Percentiles rank a stretch among this genome's conserved stretches.
Evolutionary conservation across 2,888 invertebrate species (phyloP).

Genomic region (Galerucella calmariensis): DNA sequence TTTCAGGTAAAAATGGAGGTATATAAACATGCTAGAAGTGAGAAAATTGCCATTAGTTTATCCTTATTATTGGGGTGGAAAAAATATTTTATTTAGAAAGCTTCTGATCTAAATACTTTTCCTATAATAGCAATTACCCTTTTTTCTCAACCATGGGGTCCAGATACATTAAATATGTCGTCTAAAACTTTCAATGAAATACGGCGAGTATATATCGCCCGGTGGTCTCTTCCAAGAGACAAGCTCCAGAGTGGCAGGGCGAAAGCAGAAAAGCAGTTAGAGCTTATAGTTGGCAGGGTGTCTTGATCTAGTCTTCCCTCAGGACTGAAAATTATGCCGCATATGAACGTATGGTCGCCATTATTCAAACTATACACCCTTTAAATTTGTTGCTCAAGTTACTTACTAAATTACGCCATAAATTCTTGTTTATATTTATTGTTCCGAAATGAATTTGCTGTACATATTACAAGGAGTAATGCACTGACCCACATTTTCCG

Average conservation of each 20-base stretch:
- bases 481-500: background rate
- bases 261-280: constrained; percentile 35
- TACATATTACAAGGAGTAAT: constrained; percentile 43
- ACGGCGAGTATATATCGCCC: background rate
- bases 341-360: constrained; percentile 54
- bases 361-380: constrained; percentile 55
- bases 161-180: background rate
- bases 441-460: constrained; percentile 50
- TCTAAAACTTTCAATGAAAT: background rate
- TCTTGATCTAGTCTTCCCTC: constrained; percentile 53
- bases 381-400: constrained; percentile 56
- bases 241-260: constrained; percentile 30
- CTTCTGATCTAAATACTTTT: too few species aligned
- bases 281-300: constrained; percentile 47
- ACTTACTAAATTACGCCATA: constrained; percentile 55
- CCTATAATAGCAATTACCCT: too few species aligned
- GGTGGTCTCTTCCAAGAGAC: constrained; percentile 3
- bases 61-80: too few species aligned
- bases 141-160: background rate
- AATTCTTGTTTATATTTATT: constrained; percentile 57
- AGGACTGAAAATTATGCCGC: constrained; percentile 54
- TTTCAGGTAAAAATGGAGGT: too few species aligned
- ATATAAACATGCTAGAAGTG: too few species aligned
- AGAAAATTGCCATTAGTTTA: too few species aligned
- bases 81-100: too few species aligned